These are phyloP conservation scores for Bungarus multicinctus DNA, from an alignment of 2,113 vertebrate species.

Conservation along the genomic window DNA sequence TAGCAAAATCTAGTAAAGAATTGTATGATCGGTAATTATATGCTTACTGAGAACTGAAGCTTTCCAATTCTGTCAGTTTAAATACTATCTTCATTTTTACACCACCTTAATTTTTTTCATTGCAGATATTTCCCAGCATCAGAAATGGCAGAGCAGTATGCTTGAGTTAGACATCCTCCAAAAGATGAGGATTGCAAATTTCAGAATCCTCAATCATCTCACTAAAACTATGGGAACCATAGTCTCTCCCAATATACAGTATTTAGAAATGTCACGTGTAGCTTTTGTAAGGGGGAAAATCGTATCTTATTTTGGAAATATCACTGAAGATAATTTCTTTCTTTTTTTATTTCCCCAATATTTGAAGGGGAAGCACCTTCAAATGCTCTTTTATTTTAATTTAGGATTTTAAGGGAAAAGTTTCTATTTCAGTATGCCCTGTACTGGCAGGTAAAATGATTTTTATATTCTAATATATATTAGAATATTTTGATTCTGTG, in stretches of 20 bases:
- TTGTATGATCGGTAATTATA: background rate
- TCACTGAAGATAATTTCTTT: background rate
- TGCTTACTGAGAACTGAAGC: background rate
- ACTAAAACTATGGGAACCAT: background rate
- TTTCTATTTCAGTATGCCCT: constrained; percentile 26
- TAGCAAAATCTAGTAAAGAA: background rate
- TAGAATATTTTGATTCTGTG: constrained; percentile 40
- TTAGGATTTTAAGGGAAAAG: constrained; percentile 43
- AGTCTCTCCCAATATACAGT: background rate
- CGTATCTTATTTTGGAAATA: background rate
- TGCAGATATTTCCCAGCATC: background rate
- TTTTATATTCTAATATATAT: constrained; percentile 21
- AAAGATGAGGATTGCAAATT: background rate
- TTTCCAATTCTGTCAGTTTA: background rate
- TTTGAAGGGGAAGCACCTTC: constrained; percentile 17
- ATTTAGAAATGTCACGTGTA: background rate
- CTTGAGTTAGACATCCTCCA: background rate
- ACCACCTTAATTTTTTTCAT: constrained; percentile 15
- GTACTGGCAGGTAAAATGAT: constrained; percentile 35
- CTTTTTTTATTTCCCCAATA: background rate
- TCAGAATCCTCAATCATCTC: background rate
- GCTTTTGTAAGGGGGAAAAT: background rate
- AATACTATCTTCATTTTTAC: background rate
- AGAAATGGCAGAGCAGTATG: background rate
- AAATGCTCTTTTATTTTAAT: constrained; percentile 20